Percentiles rank a stretch among this genome's conserved stretches.
These are phyloP conservation scores for Synergus umbraculus DNA, from an alignment of 2,888 invertebrate genomes.

Conservation along the genomic window DNA sequence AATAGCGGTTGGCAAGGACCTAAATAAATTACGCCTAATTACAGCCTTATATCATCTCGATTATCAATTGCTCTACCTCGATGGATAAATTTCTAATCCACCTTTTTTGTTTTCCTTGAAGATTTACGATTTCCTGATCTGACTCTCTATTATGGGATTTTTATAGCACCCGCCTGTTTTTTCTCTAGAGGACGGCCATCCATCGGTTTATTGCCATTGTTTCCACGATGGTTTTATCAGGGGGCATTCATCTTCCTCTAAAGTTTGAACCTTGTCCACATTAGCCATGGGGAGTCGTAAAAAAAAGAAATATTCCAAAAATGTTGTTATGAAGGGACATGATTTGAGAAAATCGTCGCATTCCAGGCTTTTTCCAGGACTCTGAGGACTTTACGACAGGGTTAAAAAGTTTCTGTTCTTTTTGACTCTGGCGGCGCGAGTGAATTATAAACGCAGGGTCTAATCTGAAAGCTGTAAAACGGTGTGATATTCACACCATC, in stretches of 20 bases:
- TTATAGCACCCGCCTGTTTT: conserved; percentile 23
- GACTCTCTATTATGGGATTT: not conserved
- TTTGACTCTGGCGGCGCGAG: conserved; percentile 21
- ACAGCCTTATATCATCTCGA: conserved; percentile 50
- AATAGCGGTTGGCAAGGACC: conserved; percentile 48
- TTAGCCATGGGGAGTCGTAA: not conserved
- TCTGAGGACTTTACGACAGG: conserved; percentile 49
- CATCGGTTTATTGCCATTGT: conserved; percentile 35
- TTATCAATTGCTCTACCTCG: conserved; percentile 53
- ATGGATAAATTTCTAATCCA: conserved; percentile 39
- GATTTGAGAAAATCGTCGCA: not conserved
- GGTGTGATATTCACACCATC: conserved; percentile 70
- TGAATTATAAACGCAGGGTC: conserved; percentile 56
- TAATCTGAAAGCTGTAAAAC: conserved; percentile 63
- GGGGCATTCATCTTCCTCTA: conserved; percentile 15
- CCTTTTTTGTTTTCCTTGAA: not conserved
- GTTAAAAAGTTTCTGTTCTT: conserved; percentile 50
- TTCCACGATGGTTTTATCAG: not conserved
- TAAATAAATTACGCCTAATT: conserved; percentile 56
- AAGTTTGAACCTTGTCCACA: not conserved
- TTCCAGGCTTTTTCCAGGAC: not conserved
- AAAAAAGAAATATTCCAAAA: conserved; percentile 1
- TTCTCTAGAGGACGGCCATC: not conserved
- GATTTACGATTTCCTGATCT: conserved; percentile 38
- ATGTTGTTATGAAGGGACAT: not conserved